Conservation (phyloP, 2,888 invertebrate genomes). For the Eupithecia centaureata region DNA sequence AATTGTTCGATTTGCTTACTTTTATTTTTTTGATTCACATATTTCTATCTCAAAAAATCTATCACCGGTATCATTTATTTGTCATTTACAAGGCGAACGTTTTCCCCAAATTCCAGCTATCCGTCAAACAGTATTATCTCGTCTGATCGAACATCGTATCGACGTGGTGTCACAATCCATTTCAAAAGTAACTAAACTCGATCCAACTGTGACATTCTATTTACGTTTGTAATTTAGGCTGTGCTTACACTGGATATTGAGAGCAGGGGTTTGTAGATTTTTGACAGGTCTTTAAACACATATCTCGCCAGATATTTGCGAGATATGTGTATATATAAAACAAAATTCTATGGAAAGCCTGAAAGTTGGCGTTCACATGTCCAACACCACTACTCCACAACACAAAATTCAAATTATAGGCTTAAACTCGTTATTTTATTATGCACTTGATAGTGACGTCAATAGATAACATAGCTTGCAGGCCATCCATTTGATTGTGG, state of each 20-base stretch:
- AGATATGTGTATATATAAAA: no score
- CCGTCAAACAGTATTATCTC: slow-evolving; percentile 42
- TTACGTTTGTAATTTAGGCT: slow-evolving; percentile 9
- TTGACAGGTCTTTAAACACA: background rate
- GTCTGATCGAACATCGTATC: slow-evolving; percentile 37
- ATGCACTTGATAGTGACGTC: no score
- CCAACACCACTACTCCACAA: no score
- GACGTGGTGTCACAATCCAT: slow-evolving; percentile 39
- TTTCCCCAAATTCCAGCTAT: slow-evolving; percentile 20
- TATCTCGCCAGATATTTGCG: background rate
- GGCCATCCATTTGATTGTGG: no score
- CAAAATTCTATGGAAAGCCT: no score
- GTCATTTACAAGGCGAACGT: slow-evolving; percentile 15
- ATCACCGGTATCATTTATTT: background rate
- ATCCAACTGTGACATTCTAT: slow-evolving; percentile 35
- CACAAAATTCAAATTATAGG: no score
- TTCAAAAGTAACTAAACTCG: slow-evolving; percentile 40
- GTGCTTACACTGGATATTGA: background rate
- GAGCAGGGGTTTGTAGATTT: background rate
- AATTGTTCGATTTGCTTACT: no score
- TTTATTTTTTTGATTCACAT: background rate
- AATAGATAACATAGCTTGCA: no score
- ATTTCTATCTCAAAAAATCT: background rate
- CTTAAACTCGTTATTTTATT: no score
- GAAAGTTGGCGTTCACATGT: no score